phyloP scores from a whole-genome alignment of 2,797 vertebrate species.

The Bradypodion ventrale region DNA sequence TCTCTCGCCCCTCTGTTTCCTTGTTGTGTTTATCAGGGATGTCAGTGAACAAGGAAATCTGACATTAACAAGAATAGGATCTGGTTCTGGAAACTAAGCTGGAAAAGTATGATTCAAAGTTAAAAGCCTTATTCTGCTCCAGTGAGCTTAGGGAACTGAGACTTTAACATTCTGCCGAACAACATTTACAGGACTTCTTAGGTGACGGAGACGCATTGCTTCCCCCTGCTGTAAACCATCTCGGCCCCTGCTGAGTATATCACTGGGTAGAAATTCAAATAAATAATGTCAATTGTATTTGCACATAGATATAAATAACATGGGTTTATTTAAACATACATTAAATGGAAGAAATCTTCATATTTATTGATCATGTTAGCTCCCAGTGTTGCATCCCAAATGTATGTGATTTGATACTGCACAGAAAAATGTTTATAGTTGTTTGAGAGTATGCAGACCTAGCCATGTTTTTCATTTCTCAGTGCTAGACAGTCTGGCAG shows the following conservation, averaged over 20 bases:
- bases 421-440: constrained; percentile 13
- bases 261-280: neutral
- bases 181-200: neutral
- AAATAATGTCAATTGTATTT: constrained; percentile 27
- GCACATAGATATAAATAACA: neutral
- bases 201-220: neutral
- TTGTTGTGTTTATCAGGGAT: neutral
- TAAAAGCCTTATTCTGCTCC: neutral
- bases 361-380: constrained; percentile 6
- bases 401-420: neutral
- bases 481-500: neutral
- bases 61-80: neutral
- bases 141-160: neutral
- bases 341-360: neutral
- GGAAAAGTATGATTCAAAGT: neutral
- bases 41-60: neutral
- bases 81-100: neutral
- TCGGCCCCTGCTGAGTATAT: neutral
- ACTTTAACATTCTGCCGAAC: neutral
- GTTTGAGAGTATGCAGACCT: neutral
- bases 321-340: constrained; percentile 1
- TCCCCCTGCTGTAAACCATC: neutral
- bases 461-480: neutral
- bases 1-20: no score
- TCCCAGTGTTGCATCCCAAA: neutral